A percentile compares a stretch with the other conserved stretches of the same genome.
phyloP scores from a whole-genome alignment of 2,888 invertebrate genomes.

The Prionchulus punctatus region DNA sequence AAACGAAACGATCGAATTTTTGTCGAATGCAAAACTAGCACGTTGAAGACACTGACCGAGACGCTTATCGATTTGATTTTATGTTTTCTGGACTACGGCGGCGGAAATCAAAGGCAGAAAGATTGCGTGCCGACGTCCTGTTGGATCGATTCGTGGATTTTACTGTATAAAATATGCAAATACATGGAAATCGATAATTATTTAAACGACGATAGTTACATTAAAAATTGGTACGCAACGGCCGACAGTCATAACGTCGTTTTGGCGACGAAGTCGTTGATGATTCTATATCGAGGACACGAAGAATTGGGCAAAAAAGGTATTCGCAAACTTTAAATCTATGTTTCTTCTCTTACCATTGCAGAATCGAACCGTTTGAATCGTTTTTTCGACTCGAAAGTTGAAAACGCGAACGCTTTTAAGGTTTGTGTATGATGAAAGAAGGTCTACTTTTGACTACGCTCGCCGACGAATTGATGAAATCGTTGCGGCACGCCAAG shows the following conservation, averaged over 20 bases:
- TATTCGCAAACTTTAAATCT: too few species aligned
- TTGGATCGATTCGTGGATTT: background rate
- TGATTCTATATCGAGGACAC: constrained; percentile 8
- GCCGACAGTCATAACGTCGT: background rate
- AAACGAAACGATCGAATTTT: too few species aligned
- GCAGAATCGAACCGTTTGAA: too few species aligned
- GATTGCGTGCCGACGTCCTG: background rate
- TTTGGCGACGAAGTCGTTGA: constrained; percentile 6
- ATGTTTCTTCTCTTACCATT: too few species aligned
- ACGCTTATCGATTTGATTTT: background rate
- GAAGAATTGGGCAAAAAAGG: constrained; percentile 4
- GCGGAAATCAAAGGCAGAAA: background rate
- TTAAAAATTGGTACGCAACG: background rate
- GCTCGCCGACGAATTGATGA: background rate
- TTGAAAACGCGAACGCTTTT: too few species aligned
- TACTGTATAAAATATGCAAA: background rate
- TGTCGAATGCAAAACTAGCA: too few species aligned
- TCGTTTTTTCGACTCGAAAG: too few species aligned
- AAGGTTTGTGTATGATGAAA: background rate
- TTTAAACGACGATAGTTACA: background rate
- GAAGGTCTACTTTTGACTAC: background rate
- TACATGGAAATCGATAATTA: background rate
- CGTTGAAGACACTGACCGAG: background rate
- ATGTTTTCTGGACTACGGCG: background rate
- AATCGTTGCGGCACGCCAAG: background rate